A percentile compares a stretch with the other conserved stretches of the same genome.
phyloP scores from a whole-genome alignment of 2,113 vertebrate species.

The Cynopterus brachyotis region DNA sequence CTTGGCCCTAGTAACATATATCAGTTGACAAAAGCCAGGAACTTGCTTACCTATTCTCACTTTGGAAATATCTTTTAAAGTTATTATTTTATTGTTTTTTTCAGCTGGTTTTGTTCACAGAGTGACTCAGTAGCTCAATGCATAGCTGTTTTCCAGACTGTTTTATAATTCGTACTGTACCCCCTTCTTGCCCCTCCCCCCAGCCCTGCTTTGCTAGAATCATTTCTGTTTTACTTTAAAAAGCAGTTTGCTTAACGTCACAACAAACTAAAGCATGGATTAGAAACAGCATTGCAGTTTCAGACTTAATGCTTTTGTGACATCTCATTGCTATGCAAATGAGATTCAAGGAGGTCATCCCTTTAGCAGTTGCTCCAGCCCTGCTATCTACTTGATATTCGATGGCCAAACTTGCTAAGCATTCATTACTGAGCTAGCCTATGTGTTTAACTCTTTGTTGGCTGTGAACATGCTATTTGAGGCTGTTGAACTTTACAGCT shows the following conservation, averaged over 20 bases:
- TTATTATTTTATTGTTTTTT: conserved; percentile 42
- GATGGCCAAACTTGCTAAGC: conserved; percentile 57
- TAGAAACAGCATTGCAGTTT: conserved; percentile 64
- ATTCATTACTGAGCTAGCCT: conserved; percentile 59
- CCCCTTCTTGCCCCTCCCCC: background rate
- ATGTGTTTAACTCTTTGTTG: conserved; percentile 76
- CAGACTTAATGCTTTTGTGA: conserved; percentile 63
- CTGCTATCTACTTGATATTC: conserved; percentile 74
- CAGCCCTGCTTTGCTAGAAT: conserved; percentile 16
- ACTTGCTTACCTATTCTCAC: conserved; percentile 79
- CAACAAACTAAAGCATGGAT: conserved; percentile 79
- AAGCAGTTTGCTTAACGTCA: conserved; percentile 68
- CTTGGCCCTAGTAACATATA: conserved; percentile 72
- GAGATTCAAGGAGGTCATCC: conserved; percentile 74
- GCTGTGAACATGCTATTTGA: background rate
- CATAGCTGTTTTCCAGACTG: background rate
- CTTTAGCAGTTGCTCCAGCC: conserved; percentile 72
- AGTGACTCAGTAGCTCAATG: background rate
- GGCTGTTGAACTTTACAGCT: background rate
- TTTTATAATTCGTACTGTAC: conserved; percentile 15
- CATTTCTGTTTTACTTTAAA: conserved; percentile 70
- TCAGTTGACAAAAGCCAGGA: conserved; percentile 76
- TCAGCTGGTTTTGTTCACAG: conserved; percentile 2
- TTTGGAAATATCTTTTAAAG: conserved; percentile 68
- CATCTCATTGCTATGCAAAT: conserved; percentile 78